A percentile compares a stretch with the other conserved stretches of the same genome.
These are phyloP conservation scores for Tretioscincus oriximinensis DNA, from an alignment of 2,113 vertebrate species.

Conservation along the genomic window DNA sequence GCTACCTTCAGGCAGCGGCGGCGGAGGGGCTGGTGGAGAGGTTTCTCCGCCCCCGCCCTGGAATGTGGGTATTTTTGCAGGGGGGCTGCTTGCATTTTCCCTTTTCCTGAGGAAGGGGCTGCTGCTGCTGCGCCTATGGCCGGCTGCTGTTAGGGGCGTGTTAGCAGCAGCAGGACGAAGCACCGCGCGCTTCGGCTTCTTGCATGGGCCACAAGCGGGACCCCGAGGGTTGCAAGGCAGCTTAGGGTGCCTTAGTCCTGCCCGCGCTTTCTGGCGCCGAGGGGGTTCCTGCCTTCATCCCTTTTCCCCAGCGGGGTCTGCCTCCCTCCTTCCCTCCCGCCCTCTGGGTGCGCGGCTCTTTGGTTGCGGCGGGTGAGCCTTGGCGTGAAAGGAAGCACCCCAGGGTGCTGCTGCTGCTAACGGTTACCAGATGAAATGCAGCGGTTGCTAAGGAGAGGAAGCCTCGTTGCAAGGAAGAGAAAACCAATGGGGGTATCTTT, in stretches of 20 bases:
- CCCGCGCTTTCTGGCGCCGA: not conserved
- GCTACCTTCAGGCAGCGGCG: not conserved
- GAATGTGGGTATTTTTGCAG: not conserved
- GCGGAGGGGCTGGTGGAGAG: not conserved
- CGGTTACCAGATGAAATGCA: slow-evolving; percentile 15
- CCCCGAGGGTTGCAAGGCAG: not conserved
- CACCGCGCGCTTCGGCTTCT: slow-evolving; percentile 1
- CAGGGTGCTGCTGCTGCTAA: slow-evolving; percentile 10
- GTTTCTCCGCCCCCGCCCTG: not conserved
- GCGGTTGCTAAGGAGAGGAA: slow-evolving; percentile 21
- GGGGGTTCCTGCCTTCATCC: not conserved
- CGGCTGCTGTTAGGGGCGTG: slow-evolving; percentile 7
- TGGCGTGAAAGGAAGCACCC: not conserved
- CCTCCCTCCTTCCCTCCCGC: not conserved
- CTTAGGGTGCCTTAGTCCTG: not conserved
- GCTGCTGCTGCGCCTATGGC: not conserved
- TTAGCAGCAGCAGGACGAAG: not conserved
- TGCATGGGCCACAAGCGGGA: not conserved
- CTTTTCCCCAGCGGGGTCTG: too few species aligned
- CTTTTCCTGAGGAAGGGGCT: slow-evolving; percentile 22
- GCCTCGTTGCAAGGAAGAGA: not conserved
- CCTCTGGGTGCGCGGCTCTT: not conserved
- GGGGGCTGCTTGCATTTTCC: not conserved
- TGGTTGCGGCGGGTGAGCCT: not conserved
- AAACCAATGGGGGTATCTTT: not conserved